Conservation (phyloP, 2,797 vertebrate genomes). For the Xenops minutus region DNA sequence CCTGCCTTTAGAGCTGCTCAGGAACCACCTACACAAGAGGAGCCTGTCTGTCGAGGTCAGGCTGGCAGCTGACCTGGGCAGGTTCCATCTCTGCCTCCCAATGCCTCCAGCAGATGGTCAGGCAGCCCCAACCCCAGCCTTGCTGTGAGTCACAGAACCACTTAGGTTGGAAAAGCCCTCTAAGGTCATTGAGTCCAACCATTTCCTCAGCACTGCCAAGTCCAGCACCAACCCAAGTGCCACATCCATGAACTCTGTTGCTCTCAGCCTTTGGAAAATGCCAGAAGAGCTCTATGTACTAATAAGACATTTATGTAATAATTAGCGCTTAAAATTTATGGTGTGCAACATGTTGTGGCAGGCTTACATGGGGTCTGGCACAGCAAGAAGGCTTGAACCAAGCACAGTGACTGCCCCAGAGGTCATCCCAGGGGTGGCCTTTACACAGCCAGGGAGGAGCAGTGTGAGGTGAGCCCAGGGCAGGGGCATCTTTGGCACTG, state of each 20-base stretch:
- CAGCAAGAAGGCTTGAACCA: neutral
- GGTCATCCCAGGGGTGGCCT: neutral
- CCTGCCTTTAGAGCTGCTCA: neutral
- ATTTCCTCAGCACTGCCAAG: neutral
- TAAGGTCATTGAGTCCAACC: neutral
- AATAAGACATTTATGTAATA: neutral
- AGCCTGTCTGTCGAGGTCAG: neutral
- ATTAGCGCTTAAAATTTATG: neutral
- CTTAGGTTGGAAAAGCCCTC: neutral
- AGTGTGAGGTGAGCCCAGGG: neutral
- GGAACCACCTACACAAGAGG: neutral
- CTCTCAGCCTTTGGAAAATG: neutral
- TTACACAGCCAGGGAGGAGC: neutral
- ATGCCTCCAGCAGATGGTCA: neutral
- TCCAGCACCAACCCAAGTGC: neutral
- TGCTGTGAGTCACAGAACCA: neutral
- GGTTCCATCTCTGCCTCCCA: neutral
- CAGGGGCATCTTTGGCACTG: neutral
- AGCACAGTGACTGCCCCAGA: neutral
- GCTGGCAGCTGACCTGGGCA: neutral
- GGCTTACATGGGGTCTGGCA: neutral
- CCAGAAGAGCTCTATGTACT: neutral
- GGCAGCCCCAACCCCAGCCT: neutral
- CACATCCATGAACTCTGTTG: neutral
- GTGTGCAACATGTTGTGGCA: neutral